Evolutionary conservation across 2,888 invertebrate genomes (phyloP).

Genomic region (Tinea pellionella): DNA sequence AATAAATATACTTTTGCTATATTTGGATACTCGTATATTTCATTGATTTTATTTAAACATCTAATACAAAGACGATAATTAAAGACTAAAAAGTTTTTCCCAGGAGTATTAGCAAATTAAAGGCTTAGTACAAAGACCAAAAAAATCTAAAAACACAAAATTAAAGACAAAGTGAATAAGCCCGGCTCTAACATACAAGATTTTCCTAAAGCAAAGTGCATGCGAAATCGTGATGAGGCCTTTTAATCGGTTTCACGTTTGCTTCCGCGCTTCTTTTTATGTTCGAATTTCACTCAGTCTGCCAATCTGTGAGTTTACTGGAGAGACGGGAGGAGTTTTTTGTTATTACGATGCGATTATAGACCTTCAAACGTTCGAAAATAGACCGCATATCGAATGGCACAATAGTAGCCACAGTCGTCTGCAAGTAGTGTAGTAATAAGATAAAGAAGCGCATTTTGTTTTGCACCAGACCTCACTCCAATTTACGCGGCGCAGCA

Average conservation of each 20-base stretch:
- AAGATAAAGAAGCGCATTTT: constrained; percentile 66
- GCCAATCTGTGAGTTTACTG: constrained; percentile 52
- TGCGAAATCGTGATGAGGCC: constrained; percentile 68
- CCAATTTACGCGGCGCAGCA: constrained; percentile 63
- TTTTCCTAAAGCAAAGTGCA: constrained; percentile 65
- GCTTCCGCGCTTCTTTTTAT: constrained; percentile 64
- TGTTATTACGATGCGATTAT: constrained; percentile 29
- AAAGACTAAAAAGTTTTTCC: background rate
- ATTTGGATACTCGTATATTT: background rate
- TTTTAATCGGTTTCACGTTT: constrained; percentile 69
- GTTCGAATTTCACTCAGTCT: constrained; percentile 56
- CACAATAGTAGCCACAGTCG: background rate
- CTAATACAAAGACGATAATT: background rate
- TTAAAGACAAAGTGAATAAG: constrained; percentile 6
- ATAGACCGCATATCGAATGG: constrained; percentile 22
- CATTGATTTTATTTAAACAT: background rate
- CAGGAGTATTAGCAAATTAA: background rate
- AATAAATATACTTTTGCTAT: background rate
- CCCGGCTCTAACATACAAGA: background rate
- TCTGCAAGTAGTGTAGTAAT: constrained; percentile 40
- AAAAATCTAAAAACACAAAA: constrained; percentile 8
- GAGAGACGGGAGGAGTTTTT: constrained; percentile 30
- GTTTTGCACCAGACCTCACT: constrained; percentile 56
- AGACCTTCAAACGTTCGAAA: constrained; percentile 29
- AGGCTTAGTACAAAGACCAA: background rate